Conservation (phyloP, 2,888 invertebrate species). For the Netelia virgata region DNA sequence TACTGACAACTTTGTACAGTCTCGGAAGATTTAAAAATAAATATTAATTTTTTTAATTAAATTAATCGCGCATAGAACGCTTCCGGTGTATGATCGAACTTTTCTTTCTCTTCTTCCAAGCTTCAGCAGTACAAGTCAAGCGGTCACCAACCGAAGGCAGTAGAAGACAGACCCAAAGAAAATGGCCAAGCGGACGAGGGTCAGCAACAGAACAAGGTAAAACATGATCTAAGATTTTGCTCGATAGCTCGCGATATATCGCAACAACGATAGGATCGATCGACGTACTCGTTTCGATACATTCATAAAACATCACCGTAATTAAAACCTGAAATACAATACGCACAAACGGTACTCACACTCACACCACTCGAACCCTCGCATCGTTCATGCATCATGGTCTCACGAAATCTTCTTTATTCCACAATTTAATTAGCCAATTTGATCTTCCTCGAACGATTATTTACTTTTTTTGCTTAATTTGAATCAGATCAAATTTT, state of each 20-base stretch:
- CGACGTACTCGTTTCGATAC: not conserved
- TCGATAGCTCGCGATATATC: conserved; percentile 4
- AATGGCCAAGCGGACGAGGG: conserved; percentile 91
- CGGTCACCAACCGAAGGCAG: conserved; percentile 87
- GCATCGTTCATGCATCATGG: conserved; percentile 52
- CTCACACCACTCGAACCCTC: conserved; percentile 49
- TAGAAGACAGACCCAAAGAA: conserved; percentile 91
- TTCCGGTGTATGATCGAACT: not conserved
- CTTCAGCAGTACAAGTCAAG: conserved; percentile 94
- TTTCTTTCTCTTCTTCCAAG: conserved; percentile 84
- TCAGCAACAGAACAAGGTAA: conserved; percentile 87
- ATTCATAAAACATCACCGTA: conserved; percentile 25
- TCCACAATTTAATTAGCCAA: not conserved
- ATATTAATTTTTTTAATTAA: too few relatives aligned
- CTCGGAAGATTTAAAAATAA: too few relatives aligned
- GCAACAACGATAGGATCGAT: conserved; percentile 9
- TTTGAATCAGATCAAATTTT: not conserved
- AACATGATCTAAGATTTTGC: conserved; percentile 18
- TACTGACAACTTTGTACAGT: too few relatives aligned
- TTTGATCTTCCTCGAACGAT: not conserved
- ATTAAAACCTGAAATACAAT: conserved; percentile 14
- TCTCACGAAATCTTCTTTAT: conserved; percentile 24
- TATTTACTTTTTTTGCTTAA: conserved; percentile 25
- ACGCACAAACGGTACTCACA: not conserved
- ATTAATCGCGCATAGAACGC: too few relatives aligned